A percentile compares a stretch with the other conserved stretches of the same genome.
These are phyloP conservation scores for Cossypha niveicapilla DNA, from an alignment of 2,797 vertebrate species.

Conservation along the genomic window DNA sequence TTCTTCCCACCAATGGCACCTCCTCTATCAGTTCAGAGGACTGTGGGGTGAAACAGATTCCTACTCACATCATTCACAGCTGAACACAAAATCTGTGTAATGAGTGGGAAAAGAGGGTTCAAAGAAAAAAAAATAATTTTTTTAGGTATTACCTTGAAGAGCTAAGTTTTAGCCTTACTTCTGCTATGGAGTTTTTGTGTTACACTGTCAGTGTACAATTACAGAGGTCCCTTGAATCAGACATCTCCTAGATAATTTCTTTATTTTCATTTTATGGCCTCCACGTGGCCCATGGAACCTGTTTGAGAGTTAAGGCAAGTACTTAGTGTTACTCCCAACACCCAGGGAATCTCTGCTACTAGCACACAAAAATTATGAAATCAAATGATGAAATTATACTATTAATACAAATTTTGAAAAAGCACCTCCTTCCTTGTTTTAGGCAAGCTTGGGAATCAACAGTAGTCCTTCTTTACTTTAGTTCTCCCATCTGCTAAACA, in stretches of 20 bases:
- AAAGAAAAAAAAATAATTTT: not conserved
- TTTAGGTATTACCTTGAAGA: not conserved
- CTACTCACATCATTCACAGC: not conserved
- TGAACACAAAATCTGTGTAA: not conserved
- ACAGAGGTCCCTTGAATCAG: not conserved
- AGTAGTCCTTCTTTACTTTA: not conserved
- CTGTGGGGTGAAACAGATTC: not conserved
- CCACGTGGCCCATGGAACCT: not conserved
- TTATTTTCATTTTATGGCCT: not conserved
- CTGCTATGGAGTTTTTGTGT: not conserved
- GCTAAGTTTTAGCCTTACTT: not conserved
- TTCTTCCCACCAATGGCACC: not conserved
- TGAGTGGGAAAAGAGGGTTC: not conserved
- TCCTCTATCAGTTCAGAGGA: not conserved
- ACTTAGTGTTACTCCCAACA: not conserved
- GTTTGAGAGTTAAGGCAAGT: not conserved
- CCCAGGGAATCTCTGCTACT: not conserved
- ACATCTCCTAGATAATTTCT: not conserved
- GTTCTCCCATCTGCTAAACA: not conserved
- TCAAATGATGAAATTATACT: not conserved
- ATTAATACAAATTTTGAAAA: not conserved
- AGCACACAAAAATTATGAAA: not conserved
- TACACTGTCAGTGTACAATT: not conserved
- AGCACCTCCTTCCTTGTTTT: not conserved
- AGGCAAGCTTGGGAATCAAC: not conserved